Base-by-base conservation (phyloP, 1,140 invertebrate species). In the Steinernema khuongi region DNA sequence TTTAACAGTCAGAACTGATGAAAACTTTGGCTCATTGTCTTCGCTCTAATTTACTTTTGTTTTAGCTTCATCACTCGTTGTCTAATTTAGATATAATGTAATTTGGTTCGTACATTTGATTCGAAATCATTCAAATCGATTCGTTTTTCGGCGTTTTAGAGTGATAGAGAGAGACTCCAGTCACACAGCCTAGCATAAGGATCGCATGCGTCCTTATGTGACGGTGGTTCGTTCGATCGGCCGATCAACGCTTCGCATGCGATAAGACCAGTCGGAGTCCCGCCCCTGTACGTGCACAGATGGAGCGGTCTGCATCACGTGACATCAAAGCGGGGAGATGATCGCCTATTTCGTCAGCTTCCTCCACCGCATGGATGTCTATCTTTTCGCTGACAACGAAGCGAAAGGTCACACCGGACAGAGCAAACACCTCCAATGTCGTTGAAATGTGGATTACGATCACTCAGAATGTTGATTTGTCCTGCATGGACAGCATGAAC, bases 131-230 rank as follows among this genome's bases (percentile, higher is more conserved):
- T 41, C 50, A 60, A 60, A 60, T 60, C 11, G 11, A n/a, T 14
- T 60, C 50, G 11, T 17, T 60, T 60, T 60, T 26, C n/a, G 2
- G 22, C 26, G 50, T 60, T 60, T 60, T 60, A 60, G 50, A 60
- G 50, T n/a, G 11, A 11, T 60, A 60, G 50, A 60, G 50, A 60
- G 50, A 60, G n/a, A 60, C 50, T 60, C 50, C 19, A 60, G 7
- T 60, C 22, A n/a, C 36, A 60, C 50, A 60, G 50, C 50, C 50
- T 60, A 60, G 11, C 50, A 60, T 60, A 60, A 60, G 50, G 50
- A 60, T 60, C 50, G 50, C 50, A 60, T 60, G 50, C 50, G 50
- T 60, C 50, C 50, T 60, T 60, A 60, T 60, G 50, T 60, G 50
- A 60, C 50, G 7, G 26, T 60, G 14, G 50, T 22, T 60, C 50